Evolutionary conservation across 2,888 invertebrate species (phyloP).

Genomic region (Glaucopsyche alexis): DNA sequence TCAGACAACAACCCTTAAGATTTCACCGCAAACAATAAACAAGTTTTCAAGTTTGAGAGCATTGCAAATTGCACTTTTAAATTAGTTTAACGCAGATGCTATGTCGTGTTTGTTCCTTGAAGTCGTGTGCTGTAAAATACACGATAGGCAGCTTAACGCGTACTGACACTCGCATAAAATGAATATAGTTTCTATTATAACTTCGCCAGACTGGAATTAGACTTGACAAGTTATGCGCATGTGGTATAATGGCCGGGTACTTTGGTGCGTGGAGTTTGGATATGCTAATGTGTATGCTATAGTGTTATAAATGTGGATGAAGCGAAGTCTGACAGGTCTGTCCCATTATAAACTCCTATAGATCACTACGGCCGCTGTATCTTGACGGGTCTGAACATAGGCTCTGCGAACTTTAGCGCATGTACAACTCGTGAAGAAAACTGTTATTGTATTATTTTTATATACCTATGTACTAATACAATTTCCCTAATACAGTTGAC

Average conservation of each 20-base stretch:
- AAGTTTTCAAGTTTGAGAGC: not conserved
- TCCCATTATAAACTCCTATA: too few species aligned
- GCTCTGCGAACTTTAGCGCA: too few species aligned
- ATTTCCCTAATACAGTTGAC: too few species aligned
- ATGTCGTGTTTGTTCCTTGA: not conserved
- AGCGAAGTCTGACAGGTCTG: not conserved
- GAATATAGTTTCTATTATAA: constrained; percentile 19
- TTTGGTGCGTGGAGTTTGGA: constrained; percentile 3
- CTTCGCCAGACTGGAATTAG: constrained; percentile 18
- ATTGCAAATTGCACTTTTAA: constrained; percentile 13
- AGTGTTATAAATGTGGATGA: not conserved
- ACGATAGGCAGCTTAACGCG: not conserved
- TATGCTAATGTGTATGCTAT: constrained; percentile 3
- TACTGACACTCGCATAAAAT: not conserved
- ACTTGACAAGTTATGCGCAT: constrained; percentile 18
- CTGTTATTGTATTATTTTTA: too few species aligned
- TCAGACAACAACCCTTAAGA: not conserved
- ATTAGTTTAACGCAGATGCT: constrained; percentile 12
- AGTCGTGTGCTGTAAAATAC: constrained; percentile 12
- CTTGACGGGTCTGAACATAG: too few species aligned
- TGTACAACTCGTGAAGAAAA: too few species aligned
- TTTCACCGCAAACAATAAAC: not conserved
- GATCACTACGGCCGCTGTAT: too few species aligned
- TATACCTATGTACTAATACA: too few species aligned
- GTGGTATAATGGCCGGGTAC: constrained; percentile 1